Conservation (phyloP, 2,888 invertebrate genomes). For the Labia minor region DNA sequence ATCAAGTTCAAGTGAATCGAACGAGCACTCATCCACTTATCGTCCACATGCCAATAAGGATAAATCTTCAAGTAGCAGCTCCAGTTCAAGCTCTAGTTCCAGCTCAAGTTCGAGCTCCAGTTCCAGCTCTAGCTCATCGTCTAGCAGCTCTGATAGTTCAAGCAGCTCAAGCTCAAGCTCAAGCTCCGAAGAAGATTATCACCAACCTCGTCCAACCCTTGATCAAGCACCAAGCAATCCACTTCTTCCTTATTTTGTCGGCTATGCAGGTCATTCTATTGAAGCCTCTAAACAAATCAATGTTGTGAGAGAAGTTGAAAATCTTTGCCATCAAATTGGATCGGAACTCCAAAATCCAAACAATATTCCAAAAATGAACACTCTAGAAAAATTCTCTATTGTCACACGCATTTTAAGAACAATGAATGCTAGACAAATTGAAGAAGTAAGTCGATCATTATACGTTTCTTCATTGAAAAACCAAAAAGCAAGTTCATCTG, state of each 20-base stretch:
- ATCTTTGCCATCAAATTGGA: slow-evolving; percentile 45
- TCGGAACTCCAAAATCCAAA: slow-evolving; percentile 47
- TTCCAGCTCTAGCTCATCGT: not conserved
- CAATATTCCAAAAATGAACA: slow-evolving; percentile 45
- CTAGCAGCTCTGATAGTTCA: slow-evolving; percentile 19
- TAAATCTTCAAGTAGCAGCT: too few relatives aligned
- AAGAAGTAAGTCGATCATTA: slow-evolving; percentile 43
- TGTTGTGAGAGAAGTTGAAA: slow-evolving; percentile 31
- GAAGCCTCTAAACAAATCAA: slow-evolving; percentile 31
- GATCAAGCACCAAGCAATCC: slow-evolving; percentile 23
- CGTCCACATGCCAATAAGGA: too few relatives aligned
- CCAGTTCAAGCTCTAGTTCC: not conserved
- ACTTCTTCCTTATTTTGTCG: slow-evolving; percentile 35
- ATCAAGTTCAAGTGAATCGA: too few relatives aligned
- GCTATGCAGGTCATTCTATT: slow-evolving; percentile 40
- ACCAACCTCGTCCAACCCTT: slow-evolving; percentile 20
- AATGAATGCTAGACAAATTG: slow-evolving; percentile 50
- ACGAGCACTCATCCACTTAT: too few relatives aligned
- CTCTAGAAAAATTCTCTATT: slow-evolving; percentile 52
- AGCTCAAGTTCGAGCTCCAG: too few relatives aligned
- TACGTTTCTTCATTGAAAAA: slow-evolving; percentile 38
- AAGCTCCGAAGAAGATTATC: slow-evolving; percentile 15
- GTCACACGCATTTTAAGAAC: slow-evolving; percentile 46
- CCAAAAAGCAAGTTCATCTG: slow-evolving; percentile 31
- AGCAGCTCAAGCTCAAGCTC: slow-evolving; percentile 22